Evolutionary conservation across 2,888 invertebrate genomes (phyloP), one percentile per base, ranked within the genome.

Genomic region (Rhimphoctona megacephalus): DNA sequence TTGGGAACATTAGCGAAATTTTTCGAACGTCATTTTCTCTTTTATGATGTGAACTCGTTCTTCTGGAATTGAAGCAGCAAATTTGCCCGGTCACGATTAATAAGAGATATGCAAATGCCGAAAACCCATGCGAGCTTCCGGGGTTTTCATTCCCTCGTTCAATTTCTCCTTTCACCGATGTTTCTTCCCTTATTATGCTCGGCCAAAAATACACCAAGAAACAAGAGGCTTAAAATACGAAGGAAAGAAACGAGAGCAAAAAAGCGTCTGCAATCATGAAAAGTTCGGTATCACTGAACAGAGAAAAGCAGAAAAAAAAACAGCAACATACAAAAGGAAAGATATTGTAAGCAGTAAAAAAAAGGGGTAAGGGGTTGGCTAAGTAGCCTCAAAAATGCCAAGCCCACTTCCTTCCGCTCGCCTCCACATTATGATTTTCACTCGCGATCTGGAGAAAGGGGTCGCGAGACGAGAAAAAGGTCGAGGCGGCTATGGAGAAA

Each of bases 341-440:
- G 74, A 66, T 81, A 81, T 81, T 76, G 81, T 54, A 64, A 67
- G 57, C 57, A 67, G 54, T 69, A 57, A 49, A 30, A 79, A 79
- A 69, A 70, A 76, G 66, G 49, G 33, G 30, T 46, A 67, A 81
- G 66, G 46, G 72, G 74, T 52, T 39, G 78, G 43, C 84, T 84
- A 86, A 86, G 84, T 81, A 86, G 84, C 83, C 70, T 78, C 83
- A 43, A 86, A 83, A 86, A 86, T 81, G 78, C 74, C 78, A 81
- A 86, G 86, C 84, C 64, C 49, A 74, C 84, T 86, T 86, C 84
- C 84, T 86, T 84, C 79, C 84, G 74, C 78, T 74, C 61, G 81
- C 67, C 61, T 79, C 81, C 81, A 69, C 81, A 19, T 33, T 67
- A 64, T 73, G 84, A 84, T 86, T 84, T 79, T 52, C 73, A 52